These are phyloP conservation scores for Takifugu rubripes DNA, from an alignment of 2,797 vertebrate species.

Conservation along the genomic window DNA sequence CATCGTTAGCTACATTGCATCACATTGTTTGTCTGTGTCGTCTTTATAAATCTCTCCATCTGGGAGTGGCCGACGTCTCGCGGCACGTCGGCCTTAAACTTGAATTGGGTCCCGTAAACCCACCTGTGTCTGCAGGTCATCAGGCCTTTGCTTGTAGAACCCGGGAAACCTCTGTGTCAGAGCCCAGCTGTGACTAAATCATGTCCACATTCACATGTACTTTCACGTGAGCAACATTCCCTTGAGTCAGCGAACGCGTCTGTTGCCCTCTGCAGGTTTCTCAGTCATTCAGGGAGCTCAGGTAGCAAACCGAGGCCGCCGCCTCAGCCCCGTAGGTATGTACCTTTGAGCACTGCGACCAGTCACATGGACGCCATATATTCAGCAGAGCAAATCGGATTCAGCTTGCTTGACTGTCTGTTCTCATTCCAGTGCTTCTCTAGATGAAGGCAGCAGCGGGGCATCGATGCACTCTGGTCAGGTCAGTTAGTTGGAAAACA, in stretches of 20 bases:
- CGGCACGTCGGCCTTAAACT: background rate
- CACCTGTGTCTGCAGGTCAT: too few relatives aligned
- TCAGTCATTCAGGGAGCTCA: conserved; percentile 86
- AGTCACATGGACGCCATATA: background rate
- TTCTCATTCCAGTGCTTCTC: conserved; percentile 76
- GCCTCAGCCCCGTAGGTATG: conserved; percentile 84
- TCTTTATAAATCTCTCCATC: background rate
- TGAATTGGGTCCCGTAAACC: background rate
- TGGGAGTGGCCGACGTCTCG: background rate
- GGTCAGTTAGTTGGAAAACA: conserved; percentile 67
- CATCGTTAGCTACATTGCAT: background rate
- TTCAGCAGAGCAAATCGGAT: background rate
- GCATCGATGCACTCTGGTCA: conserved; percentile 82
- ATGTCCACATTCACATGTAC: background rate
- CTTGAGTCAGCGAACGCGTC: background rate
- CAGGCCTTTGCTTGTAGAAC: too few relatives aligned
- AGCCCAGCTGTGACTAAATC: background rate
- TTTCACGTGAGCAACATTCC: too few relatives aligned
- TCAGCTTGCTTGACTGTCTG: conserved; percentile 3
- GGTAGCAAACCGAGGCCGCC: conserved; percentile 84
- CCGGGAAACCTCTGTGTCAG: too few relatives aligned
- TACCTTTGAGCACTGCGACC: background rate
- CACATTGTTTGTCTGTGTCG: background rate
- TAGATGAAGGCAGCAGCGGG: conserved; percentile 86
- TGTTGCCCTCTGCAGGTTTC: conserved; percentile 71